A percentile compares a stretch with the other conserved stretches of the same genome.
Conservation (phyloP, 1,140 invertebrate species). For the Copidosoma floridanum region DNA sequence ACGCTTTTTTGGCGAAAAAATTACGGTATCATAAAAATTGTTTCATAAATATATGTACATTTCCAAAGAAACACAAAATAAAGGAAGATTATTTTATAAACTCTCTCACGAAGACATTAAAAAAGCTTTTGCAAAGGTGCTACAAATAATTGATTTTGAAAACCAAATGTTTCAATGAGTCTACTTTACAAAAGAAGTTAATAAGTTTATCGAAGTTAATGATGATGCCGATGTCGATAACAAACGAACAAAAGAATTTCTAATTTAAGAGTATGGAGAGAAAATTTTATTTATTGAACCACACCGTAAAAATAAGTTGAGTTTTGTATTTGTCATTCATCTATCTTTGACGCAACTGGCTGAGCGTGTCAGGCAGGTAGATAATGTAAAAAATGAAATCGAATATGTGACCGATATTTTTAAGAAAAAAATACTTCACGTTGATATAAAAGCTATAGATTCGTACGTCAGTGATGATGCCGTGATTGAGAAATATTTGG, state of each 20-base stretch:
- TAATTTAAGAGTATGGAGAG: background rate
- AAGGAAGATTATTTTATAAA: background rate
- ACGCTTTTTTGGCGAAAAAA: background rate
- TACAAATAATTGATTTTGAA: background rate
- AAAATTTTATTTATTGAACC: slow-evolving; percentile 1
- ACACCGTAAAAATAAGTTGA: background rate
- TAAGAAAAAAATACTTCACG: background rate
- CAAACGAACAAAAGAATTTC: background rate
- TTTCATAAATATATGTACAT: background rate
- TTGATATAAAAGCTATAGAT: background rate
- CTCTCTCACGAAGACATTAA: background rate
- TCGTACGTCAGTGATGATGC: background rate
- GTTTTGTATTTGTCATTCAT: background rate
- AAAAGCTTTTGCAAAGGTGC: background rate
- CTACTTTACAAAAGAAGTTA: background rate
- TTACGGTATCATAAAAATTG: slow-evolving; percentile 5
- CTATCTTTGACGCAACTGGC: background rate
- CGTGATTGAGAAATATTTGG: background rate
- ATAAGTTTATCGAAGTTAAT: background rate
- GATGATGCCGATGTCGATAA: background rate
- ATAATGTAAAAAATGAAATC: slow-evolving; percentile 2
- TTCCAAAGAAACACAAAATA: background rate
- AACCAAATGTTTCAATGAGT: background rate
- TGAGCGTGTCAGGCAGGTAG: background rate
- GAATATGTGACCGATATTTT: background rate